Conservation (phyloP, 2,113 vertebrate species). For the Beaufortia kweichowensis region DNA sequence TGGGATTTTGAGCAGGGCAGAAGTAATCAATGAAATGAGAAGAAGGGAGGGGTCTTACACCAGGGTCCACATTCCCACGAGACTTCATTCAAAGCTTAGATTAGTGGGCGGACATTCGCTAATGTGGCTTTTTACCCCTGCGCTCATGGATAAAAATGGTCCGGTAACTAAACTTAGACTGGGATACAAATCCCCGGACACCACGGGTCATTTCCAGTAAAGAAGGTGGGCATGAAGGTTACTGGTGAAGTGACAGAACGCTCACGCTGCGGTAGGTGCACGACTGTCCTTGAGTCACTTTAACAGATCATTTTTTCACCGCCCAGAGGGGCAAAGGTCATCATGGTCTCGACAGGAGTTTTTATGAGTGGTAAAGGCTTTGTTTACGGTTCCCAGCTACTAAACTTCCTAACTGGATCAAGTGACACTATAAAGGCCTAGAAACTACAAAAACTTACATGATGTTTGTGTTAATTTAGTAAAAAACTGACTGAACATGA, state of each 20-base stretch:
- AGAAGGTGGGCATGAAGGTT: conserved; percentile 41
- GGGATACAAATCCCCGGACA: conserved; percentile 38
- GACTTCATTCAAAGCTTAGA: conserved; percentile 49
- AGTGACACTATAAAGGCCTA: neutral
- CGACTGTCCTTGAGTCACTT: conserved; percentile 30
- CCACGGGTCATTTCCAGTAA: conserved; percentile 43
- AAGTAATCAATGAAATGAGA: conserved; percentile 52
- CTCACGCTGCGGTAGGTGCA: conserved; percentile 8
- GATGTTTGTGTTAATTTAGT: too few species aligned
- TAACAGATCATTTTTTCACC: conserved; percentile 35
- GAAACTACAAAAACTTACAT: too few species aligned
- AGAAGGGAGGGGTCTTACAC: conserved; percentile 38
- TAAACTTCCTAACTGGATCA: neutral
- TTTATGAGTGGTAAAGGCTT: conserved; percentile 23
- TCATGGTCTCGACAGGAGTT: neutral
- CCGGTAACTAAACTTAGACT: conserved; percentile 48
- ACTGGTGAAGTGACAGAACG: conserved; percentile 43
- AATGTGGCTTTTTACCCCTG: conserved; percentile 35
- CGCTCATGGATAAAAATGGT: conserved; percentile 33
- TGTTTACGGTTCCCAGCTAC: conserved; percentile 14
- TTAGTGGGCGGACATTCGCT: conserved; percentile 41
- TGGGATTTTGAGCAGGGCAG: conserved; percentile 16
- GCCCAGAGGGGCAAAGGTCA: conserved; percentile 32
- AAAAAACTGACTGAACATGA: too few species aligned
- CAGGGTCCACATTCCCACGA: conserved; percentile 35